Percentiles rank a stretch among this genome's conserved stretches.
Evolutionary conservation across 2,888 invertebrate genomes (phyloP).

Genomic region (Sturmia bella): DNA sequence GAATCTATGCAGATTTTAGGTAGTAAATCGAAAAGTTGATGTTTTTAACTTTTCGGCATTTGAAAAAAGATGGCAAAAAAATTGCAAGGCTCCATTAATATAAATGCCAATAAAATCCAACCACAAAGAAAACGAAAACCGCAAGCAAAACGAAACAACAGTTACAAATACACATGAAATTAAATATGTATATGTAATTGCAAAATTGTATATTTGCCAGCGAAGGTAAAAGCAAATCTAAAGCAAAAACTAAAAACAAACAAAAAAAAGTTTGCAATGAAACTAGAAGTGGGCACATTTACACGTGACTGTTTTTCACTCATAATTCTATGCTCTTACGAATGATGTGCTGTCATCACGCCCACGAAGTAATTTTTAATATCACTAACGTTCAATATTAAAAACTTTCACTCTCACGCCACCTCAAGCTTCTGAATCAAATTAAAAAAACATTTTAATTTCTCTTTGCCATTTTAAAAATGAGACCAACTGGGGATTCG

Average conservation of each 20-base stretch:
- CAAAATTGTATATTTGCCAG: constrained; percentile 55
- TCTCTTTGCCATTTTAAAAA: no score
- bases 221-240: constrained; percentile 59
- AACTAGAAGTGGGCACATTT: no score
- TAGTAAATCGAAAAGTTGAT: constrained; percentile 23
- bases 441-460: no score
- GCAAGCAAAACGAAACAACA: constrained; percentile 52
- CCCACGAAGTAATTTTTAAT: no score
- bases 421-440: no score
- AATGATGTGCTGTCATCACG: no score
- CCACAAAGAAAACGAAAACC: constrained; percentile 49
- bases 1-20: constrained; percentile 31
- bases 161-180: constrained; percentile 53
- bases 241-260: constrained; percentile 9
- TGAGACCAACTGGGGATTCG: no score
- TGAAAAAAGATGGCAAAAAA: constrained; percentile 26
- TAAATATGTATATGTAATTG: constrained; percentile 60
- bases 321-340: no score
- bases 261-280: neutral
- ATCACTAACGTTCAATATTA: no score
- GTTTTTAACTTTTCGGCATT: constrained; percentile 32
- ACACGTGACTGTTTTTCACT: no score
- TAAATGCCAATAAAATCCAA: constrained; percentile 38
- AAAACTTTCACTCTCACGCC: no score
- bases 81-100: constrained; percentile 38